Evolutionary conservation across 2,113 vertebrate species (phyloP), one percentile per base, ranked within the genome.

Genomic region (Sturnira hondurensis): DNA sequence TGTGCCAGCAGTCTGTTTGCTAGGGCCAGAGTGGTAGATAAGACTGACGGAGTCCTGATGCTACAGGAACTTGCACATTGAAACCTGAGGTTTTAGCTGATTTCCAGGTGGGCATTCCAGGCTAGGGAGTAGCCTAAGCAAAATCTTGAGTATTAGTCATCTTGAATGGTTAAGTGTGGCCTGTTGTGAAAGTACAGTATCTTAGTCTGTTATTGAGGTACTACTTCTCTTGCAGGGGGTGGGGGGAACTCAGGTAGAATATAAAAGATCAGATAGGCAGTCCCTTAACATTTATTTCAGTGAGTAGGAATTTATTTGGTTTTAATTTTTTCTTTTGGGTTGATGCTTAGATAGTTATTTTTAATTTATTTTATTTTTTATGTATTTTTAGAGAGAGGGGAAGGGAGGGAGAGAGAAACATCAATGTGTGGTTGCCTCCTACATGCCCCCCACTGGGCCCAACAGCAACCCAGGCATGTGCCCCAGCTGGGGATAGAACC

Each of bases 261-360:
- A 68, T 70, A 63, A 94, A 83, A 58, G 43, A 43, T 45, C 19
- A 67, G 76, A 24, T 93, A 50, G 65, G 38, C n/a, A 76, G 89
- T 90, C 15, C 47, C 88, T 84, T 38, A 85, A 73, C 17, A 31
- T 89, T 45, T 19, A 26, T 26, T 95, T 87, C 12, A 84, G 2
- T 78, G 67, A 63, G 13, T 93, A 95, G 77, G 78, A 86, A 85
- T 90, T 86, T 38, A 90, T 54, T 54, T 88, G 80, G 11, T 83
- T 54, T 83, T 93, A 58, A 71, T 93, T 83, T 36, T 88, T 94
- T 85, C 36, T n/a, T 84, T 91, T 63, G 17, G 17, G 16, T 90
- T 78, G 63, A 74, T 95, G 78, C 16, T 91, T 76, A 58, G 10
- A 54, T 89, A 54, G 61, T 68, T 85, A 50, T 33, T 85, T n/a